phyloP scores from a whole-genome alignment of 1,140 invertebrate species.

The Lithobius niger region DNA sequence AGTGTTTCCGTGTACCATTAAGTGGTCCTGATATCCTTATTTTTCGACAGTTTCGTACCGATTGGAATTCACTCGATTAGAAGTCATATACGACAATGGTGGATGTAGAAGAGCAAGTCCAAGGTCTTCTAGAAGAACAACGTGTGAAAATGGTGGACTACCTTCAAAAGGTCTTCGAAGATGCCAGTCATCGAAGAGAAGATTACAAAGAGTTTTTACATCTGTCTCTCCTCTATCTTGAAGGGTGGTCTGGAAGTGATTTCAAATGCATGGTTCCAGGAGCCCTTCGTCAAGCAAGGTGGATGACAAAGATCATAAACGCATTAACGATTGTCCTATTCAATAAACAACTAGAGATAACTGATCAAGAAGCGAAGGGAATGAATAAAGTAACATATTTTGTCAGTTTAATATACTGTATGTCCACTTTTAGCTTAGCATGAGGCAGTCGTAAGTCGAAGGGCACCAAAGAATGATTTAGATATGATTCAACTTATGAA shows the following conservation, averaged over 20 bases:
- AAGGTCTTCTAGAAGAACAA: slow-evolving; percentile 9
- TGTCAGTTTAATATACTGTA: slow-evolving; percentile 6
- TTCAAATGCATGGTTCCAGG: slow-evolving; percentile 9
- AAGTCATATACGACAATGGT: slow-evolving; percentile 12
- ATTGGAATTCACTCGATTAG: slow-evolving; percentile 11
- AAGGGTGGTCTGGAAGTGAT: not conserved
- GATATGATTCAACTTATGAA: too few species aligned
- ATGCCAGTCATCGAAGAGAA: not conserved
- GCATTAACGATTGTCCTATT: slow-evolving; percentile 5
- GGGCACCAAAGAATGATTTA: too few species aligned
- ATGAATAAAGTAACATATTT: slow-evolving; percentile 1
- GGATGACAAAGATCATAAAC: slow-evolving; percentile 12
- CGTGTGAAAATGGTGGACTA: slow-evolving; percentile 13
- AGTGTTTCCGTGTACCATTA: not conserved
- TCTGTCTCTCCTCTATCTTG: slow-evolving; percentile 8
- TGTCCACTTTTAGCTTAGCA: slow-evolving; percentile 11
- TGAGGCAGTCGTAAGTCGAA: slow-evolving; percentile 5
- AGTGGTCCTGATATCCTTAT: slow-evolving; percentile 12
- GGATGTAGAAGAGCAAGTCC: not conserved
- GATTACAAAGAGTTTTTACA: slow-evolving; percentile 12
- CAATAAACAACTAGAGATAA: not conserved
- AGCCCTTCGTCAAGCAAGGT: slow-evolving; percentile 7
- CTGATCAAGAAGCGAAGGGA: not conserved
- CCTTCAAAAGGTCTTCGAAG: slow-evolving; percentile 10
- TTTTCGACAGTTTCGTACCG: slow-evolving; percentile 10